A percentile compares a stretch with the other conserved stretches of the same genome.
These are phyloP conservation scores for Cettia cetti DNA, from an alignment of 2,113 vertebrate species.

Conservation along the genomic window DNA sequence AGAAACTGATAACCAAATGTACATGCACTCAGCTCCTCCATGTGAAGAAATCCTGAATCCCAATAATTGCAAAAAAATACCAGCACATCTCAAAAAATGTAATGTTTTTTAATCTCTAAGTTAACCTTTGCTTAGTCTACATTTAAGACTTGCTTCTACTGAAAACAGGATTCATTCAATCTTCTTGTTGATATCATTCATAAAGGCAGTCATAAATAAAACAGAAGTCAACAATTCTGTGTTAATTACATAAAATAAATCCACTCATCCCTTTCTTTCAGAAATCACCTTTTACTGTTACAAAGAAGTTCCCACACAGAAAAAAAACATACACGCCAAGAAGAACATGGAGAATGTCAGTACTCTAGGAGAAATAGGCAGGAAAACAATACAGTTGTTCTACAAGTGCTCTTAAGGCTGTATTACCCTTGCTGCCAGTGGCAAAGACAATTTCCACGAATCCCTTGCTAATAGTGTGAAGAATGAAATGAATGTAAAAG, in stretches of 20 bases:
- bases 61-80: not conserved
- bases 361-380: not conserved
- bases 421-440: not conserved
- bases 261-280: not conserved
- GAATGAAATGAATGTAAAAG: not conserved
- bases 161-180: not conserved
- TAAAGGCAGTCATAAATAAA: not conserved
- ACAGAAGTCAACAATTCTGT: not conserved
- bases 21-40: not conserved
- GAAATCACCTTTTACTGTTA: not conserved
- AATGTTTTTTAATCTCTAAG: not conserved
- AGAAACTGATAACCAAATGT: not conserved
- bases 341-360: not conserved
- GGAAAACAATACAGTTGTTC: not conserved
- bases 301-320: not conserved
- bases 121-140: not conserved
- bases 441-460: not conserved
- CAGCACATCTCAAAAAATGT: not conserved
- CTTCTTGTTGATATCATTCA: not conserved
- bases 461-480: not conserved
- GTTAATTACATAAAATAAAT: not conserved
- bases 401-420: not conserved
- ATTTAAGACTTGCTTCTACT: not conserved
- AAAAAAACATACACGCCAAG: not conserved
- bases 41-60: not conserved